Percentiles rank a stretch among this genome's conserved stretches.
Evolutionary conservation across 35 echinoderm and acorn worm species (phyloP).

Genomic region (Stichopus chloronotus): DNA sequence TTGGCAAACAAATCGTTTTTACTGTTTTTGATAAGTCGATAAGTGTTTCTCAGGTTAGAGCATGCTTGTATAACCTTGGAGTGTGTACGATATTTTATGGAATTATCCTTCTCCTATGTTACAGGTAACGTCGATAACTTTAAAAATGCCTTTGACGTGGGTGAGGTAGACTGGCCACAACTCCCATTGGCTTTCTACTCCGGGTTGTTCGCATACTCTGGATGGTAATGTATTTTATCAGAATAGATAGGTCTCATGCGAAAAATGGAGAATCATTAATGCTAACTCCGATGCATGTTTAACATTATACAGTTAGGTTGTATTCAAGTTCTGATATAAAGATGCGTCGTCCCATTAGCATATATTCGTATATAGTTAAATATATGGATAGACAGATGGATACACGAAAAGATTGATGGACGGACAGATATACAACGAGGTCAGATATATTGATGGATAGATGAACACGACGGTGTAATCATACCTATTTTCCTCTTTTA

Average conservation of each 20-base stretch:
- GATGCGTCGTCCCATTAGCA: too few relatives aligned
- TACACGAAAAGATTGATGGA: too few relatives aligned
- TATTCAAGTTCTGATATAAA: too few relatives aligned
- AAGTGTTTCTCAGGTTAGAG: too few relatives aligned
- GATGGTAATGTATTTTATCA: slow-evolving; percentile 53
- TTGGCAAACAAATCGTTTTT: too few relatives aligned
- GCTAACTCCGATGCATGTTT: not conserved
- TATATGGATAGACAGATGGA: too few relatives aligned
- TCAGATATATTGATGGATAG: too few relatives aligned
- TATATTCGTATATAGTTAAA: too few relatives aligned
- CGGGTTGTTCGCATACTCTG: slow-evolving; percentile 74
- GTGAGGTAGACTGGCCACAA: slow-evolving; percentile 23
- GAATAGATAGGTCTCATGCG: not conserved
- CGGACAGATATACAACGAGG: too few relatives aligned
- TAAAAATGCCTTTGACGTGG: slow-evolving; percentile 60
- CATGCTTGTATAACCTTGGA: not conserved
- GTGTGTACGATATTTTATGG: not conserved
- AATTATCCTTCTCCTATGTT: slow-evolving; percentile 2
- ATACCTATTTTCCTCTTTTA: not conserved
- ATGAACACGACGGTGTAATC: too few relatives aligned
- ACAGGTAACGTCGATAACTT: slow-evolving; percentile 75
- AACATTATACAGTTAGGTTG: too few relatives aligned
- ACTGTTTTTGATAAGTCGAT: too few relatives aligned
- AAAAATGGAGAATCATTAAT: not conserved
- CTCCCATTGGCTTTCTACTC: slow-evolving; percentile 78